Evolutionary conservation across 2,888 invertebrate species (phyloP), one percentile per base, ranked within the genome.

Genomic region (Patella caerulea): DNA sequence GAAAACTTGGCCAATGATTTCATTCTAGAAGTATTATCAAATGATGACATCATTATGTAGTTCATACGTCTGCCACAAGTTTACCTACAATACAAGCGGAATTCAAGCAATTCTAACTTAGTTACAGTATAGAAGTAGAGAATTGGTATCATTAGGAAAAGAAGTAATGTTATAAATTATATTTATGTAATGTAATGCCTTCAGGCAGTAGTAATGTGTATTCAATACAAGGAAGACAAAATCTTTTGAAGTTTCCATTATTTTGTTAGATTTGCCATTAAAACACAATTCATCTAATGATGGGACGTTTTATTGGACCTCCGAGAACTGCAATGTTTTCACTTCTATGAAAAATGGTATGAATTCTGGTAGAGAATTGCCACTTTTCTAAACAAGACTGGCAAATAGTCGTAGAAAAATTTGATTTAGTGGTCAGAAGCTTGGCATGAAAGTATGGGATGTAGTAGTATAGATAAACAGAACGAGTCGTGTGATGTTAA

Each of bases 251-350:
- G 65, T 65, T n/a, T 12, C 3, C 24, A 24, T 65, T 65, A 65
- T 65, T 65, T 19, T 65, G 65, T 65, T 65, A 65, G 12, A 65
- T 24, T 65, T 24, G 24, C 65, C 65, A 65, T 65, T 65, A 65
- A 65, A 65, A 65, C 24, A 65, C 65, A 65, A 65, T 65, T 65
- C 14, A 24, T 65, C 65, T 65, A 65, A 65, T 65, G 24, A 65
- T 65, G 65, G 24, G 65, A 24, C 24, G 12, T 19, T 65, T 65
- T 65, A 65, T 65, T 65, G 65, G 19, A 24, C 65, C 65, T 65
- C 24, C 11, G 65, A 65, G 65, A 65, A 24, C 24, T 24, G 12
- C 19, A 12, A 11, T 24, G 24, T 24, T 65, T 65, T 65, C 24
- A 65, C 24, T 65, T 24, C 65, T 24, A 12, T 65, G 19, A 3